Percentiles rank a stretch among this genome's conserved stretches.
Evolutionary conservation across 1,140 invertebrate genomes (phyloP).

Genomic region (Rhopalosiphum padi): DNA sequence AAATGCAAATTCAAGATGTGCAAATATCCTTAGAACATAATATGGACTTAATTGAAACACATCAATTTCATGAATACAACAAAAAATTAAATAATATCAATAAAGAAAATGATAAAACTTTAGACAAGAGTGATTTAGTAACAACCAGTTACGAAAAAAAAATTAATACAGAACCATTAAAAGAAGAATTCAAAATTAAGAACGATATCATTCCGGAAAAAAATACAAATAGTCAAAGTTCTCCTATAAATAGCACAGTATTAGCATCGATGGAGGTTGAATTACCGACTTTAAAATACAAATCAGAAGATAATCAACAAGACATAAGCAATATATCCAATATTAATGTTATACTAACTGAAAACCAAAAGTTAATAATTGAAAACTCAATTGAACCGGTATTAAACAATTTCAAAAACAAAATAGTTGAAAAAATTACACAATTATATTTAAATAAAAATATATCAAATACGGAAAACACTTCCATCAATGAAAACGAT

Average conservation of each 20-base stretch:
- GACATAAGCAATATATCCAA: no score
- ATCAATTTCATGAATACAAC: not conserved
- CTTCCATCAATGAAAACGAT: not conserved
- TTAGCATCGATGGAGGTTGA: not conserved
- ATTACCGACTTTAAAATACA: not conserved
- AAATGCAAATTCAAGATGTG: not conserved
- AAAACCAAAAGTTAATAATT: not conserved
- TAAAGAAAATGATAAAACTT: not conserved
- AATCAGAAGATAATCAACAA: not conserved
- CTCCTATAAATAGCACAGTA: not conserved
- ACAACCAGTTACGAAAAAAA: not conserved
- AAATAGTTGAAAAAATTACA: not conserved
- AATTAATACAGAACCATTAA: not conserved
- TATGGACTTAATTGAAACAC: not conserved
- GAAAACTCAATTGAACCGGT: conserved; percentile 21
- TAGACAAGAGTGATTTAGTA: not conserved
- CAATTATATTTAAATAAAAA: not conserved
- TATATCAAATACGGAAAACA: not conserved
- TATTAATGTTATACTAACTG: no score
- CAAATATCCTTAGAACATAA: not conserved
- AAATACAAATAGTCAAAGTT: no score
- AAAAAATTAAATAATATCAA: not conserved
- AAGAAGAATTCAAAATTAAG: not conserved
- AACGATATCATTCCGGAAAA: not conserved
- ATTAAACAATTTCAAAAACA: conserved; percentile 3